Evolutionary conservation across 2,888 invertebrate species (phyloP).

Genomic region (Lottia scabra): DNA sequence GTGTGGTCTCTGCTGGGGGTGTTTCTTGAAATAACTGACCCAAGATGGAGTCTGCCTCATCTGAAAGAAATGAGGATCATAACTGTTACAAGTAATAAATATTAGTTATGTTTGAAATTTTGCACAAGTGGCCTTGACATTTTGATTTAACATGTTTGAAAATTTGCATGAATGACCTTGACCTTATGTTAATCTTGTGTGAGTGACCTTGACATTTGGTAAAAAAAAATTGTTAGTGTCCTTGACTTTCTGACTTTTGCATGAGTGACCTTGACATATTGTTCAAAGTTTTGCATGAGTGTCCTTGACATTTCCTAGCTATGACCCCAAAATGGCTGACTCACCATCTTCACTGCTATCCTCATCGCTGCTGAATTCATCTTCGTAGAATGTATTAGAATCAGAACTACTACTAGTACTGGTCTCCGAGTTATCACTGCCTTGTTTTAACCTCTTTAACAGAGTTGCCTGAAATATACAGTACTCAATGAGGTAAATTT

Average conservation of each 20-base stretch:
- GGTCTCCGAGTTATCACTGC: constrained; percentile 69
- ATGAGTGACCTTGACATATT: too few relatives aligned
- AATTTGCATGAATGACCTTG: too few relatives aligned
- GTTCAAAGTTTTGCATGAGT: too few relatives aligned
- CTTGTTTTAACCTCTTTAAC: constrained; percentile 67
- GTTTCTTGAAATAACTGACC: constrained; percentile 97
- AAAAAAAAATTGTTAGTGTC: too few relatives aligned
- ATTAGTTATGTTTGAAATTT: too few relatives aligned
- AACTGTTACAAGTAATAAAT: neutral
- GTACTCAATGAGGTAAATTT: too few relatives aligned
- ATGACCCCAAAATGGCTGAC: neutral
- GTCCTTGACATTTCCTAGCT: too few relatives aligned
- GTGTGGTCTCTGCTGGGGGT: constrained; percentile 69
- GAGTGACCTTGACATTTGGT: too few relatives aligned
- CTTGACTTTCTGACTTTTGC: too few relatives aligned
- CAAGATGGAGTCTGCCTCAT: constrained; percentile 80
- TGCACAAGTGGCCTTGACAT: too few relatives aligned
- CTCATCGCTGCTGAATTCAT: constrained; percentile 89
- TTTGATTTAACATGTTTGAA: too few relatives aligned
- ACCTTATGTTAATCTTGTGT: too few relatives aligned
- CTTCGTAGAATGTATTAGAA: constrained; percentile 96
- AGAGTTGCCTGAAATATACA: constrained; percentile 45
- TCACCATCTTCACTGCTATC: constrained; percentile 85
- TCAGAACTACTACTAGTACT: constrained; percentile 89
- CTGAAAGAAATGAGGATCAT: constrained; percentile 41